phyloP scores from a whole-genome alignment of 2,113 vertebrate species.

The Pterocles orientalis region DNA sequence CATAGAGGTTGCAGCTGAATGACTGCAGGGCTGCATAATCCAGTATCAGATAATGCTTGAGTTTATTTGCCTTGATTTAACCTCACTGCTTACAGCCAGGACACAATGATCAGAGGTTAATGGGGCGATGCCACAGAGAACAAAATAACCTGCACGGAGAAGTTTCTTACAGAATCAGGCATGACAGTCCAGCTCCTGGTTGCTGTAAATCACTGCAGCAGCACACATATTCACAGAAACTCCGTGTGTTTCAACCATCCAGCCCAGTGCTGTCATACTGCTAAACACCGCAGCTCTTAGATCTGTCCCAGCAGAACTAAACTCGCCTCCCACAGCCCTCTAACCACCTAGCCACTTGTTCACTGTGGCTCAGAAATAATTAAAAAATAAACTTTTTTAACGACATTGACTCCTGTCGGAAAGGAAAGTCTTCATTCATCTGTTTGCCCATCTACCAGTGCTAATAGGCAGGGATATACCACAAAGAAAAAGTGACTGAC shows the following conservation, averaged over 20 bases:
- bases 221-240: background rate
- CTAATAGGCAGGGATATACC: background rate
- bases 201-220: background rate
- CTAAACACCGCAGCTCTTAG: background rate
- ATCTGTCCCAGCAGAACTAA: background rate
- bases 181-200: background rate
- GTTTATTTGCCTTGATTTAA: conserved; percentile 43
- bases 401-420: background rate
- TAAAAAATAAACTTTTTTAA: conserved; percentile 22
- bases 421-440: conserved; percentile 11
- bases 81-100: conserved; percentile 13
- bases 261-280: background rate
- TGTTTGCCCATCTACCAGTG: background rate
- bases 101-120: background rate
- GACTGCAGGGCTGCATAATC: conserved; percentile 40
- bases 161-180: background rate
- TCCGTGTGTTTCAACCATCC: background rate
- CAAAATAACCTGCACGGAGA: background rate
- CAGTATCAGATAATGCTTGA: background rate
- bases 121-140: background rate
- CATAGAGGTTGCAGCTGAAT: conserved; percentile 19
- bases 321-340: background rate
- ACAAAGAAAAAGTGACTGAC: conserved; percentile 37
- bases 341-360: background rate
- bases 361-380: background rate